These are phyloP conservation scores for Prostheceraeus crozeri DNA, from an alignment of 2,888 invertebrate species.

Conservation along the genomic window DNA sequence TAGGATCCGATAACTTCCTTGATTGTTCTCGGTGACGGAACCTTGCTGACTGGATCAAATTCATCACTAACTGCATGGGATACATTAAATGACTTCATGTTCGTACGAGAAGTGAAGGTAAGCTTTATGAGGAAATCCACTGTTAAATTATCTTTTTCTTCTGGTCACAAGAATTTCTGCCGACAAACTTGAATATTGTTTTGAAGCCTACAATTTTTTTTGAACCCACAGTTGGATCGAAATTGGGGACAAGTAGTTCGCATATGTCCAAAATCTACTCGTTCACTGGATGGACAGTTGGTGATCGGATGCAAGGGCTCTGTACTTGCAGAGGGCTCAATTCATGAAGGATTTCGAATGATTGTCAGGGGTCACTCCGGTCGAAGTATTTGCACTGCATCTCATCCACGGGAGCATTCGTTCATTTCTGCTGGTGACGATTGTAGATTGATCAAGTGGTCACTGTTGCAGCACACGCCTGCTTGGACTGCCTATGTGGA, in stretches of 20 bases:
- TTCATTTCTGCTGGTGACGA: constrained; percentile 86
- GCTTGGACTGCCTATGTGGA: constrained; percentile 75
- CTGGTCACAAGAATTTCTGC: no score
- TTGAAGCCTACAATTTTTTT: no score
- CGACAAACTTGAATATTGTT: no score
- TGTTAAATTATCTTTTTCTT: no score
- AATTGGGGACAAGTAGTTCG: no score
- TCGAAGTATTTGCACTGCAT: constrained; percentile 61
- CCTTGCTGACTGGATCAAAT: constrained; percentile 73
- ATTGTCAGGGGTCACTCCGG: constrained; percentile 54
- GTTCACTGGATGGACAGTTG: constrained; percentile 80
- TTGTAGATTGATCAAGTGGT: constrained; percentile 80
- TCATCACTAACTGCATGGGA: constrained; percentile 83
- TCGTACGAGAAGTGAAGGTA: constrained; percentile 67
- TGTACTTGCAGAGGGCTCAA: constrained; percentile 78
- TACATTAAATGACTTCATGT: constrained; percentile 76
- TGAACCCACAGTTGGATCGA: no score
- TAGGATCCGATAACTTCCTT: constrained; percentile 31
- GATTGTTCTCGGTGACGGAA: constrained; percentile 75
- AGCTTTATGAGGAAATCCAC: constrained; percentile 57
- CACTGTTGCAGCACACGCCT: constrained; percentile 67
- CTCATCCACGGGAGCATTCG: constrained; percentile 75
- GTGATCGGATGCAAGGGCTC: constrained; percentile 83
- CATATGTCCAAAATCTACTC: no score
- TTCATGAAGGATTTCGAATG: constrained; percentile 77